phyloP scores from a whole-genome alignment of 2,797 vertebrate genomes.

The Apogon hyalosoma region DNA sequence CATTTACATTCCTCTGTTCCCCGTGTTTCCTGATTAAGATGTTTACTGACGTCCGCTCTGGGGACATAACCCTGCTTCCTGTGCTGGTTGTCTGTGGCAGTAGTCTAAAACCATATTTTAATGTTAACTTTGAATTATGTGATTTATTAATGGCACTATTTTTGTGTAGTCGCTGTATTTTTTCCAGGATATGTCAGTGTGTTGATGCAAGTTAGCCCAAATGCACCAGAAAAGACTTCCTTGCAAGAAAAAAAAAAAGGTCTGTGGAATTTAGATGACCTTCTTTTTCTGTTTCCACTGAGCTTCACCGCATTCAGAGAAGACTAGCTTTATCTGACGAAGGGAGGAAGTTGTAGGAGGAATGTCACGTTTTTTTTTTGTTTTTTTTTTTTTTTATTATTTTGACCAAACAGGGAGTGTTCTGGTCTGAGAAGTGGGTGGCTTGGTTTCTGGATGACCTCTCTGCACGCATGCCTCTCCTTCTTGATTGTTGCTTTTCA shows the following conservation, averaged over 20 bases:
- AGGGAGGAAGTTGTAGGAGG: slow-evolving; percentile 42
- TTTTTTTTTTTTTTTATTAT: background rate
- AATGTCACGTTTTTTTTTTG: slow-evolving; percentile 25
- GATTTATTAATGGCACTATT: no score
- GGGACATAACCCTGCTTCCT: slow-evolving; percentile 2
- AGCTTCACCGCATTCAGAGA: background rate
- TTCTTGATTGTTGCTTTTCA: slow-evolving; percentile 7
- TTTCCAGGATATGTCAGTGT: no score
- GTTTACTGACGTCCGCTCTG: slow-evolving; percentile 15
- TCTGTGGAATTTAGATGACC: background rate
- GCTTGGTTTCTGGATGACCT: slow-evolving; percentile 44
- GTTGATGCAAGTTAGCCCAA: background rate
- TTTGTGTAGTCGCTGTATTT: no score
- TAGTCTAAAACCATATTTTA: background rate
- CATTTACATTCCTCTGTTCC: slow-evolving; percentile 21
- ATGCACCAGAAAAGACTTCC: background rate
- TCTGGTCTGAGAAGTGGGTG: slow-evolving; percentile 30
- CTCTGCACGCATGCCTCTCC: slow-evolving; percentile 10
- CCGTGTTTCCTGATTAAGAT: slow-evolving; percentile 6
- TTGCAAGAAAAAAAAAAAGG: background rate
- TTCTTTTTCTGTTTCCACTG: background rate
- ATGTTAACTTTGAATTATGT: background rate
- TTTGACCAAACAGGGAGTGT: slow-evolving; percentile 17
- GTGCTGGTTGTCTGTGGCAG: background rate
- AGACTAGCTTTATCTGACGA: background rate